These are phyloP conservation scores for Phymorhynchus buccinoides DNA, from an alignment of 1,140 invertebrate genomes.

Conservation along the genomic window DNA sequence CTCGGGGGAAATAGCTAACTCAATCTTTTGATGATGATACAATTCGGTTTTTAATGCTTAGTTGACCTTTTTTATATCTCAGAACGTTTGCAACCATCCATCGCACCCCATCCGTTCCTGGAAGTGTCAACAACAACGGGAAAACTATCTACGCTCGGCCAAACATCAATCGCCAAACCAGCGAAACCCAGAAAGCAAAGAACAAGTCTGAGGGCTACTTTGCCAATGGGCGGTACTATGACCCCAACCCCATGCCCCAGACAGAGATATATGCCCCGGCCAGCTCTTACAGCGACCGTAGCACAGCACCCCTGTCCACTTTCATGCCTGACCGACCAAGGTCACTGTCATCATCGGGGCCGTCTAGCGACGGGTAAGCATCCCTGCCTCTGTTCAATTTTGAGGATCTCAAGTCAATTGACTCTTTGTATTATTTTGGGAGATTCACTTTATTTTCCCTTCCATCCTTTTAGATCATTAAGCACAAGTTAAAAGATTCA, in stretches of 20 bases:
- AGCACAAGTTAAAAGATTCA: no score
- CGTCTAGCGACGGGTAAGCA: background rate
- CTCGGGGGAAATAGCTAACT: no score
- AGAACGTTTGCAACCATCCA: background rate
- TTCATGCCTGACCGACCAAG: slow-evolving; percentile 49
- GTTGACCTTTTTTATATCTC: no score
- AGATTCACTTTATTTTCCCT: no score
- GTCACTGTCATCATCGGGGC: background rate
- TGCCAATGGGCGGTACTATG: slow-evolving; percentile 48
- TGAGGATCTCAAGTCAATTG: no score
- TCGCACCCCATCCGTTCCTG: background rate
- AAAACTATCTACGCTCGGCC: background rate
- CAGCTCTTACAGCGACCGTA: slow-evolving; percentile 68
- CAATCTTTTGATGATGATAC: no score
- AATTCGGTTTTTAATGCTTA: no score
- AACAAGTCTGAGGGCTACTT: background rate
- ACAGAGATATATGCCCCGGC: slow-evolving; percentile 65
- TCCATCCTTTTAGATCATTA: no score
- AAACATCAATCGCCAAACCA: background rate
- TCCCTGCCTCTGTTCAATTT: no score
- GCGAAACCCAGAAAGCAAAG: background rate
- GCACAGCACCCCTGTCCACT: slow-evolving; percentile 63
- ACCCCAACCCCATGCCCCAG: slow-evolving; percentile 60
- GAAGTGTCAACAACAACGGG: background rate
- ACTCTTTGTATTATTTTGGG: no score